Conservation (phyloP, 2,888 invertebrate genomes). For the Drosophila vallismaia region DNA sequence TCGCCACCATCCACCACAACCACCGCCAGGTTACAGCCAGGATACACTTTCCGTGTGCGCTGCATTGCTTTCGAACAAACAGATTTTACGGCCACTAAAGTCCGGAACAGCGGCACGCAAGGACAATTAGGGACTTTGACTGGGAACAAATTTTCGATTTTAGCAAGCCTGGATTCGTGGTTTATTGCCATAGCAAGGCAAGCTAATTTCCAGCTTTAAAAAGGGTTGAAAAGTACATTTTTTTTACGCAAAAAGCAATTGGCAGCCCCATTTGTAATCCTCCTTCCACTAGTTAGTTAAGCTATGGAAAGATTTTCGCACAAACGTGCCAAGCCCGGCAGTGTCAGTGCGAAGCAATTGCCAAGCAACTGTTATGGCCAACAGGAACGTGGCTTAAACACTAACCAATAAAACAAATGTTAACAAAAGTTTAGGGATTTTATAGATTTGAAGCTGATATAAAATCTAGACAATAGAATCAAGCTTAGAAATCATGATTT, state of each 20-base stretch:
- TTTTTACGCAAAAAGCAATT: no score
- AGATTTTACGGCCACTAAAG: constrained; percentile 33
- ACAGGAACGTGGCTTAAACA: constrained; percentile 7
- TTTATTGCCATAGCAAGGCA: not conserved
- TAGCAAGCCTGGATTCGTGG: not conserved
- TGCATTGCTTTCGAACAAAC: constrained; percentile 37
- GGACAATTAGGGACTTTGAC: constrained; percentile 24
- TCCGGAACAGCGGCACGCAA: constrained; percentile 29
- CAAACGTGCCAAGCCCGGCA: constrained; percentile 11
- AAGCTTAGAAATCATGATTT: not conserved
- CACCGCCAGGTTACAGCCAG: not conserved
- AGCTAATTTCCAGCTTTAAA: no score
- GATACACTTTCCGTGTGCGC: constrained; percentile 25
- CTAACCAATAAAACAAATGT: not conserved
- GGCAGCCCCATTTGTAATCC: not conserved
- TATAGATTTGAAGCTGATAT: not conserved
- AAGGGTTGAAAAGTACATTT: no score
- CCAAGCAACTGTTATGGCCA: constrained; percentile 6
- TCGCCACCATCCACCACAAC: not conserved
- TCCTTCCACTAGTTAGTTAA: constrained; percentile 8
- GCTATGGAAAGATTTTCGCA: constrained; percentile 21
- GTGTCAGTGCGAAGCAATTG: constrained; percentile 16
- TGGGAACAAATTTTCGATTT: not conserved
- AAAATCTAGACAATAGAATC: not conserved
- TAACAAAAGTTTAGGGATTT: not conserved